Evolutionary conservation across 1,140 invertebrate genomes (phyloP).

Genomic region (Lutraria rhynchaena): DNA sequence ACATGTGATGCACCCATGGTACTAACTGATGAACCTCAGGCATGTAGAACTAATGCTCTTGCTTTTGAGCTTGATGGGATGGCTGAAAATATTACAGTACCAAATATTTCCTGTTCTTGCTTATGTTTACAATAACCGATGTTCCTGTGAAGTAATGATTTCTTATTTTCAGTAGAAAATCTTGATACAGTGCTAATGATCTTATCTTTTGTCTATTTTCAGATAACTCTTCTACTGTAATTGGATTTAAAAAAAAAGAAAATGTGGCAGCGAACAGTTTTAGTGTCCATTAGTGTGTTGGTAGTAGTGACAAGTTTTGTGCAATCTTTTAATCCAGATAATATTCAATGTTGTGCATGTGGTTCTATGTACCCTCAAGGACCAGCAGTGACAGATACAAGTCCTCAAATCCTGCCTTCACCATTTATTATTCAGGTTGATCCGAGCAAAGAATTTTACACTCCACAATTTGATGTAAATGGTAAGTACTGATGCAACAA

Average conservation of each 20-base stretch:
- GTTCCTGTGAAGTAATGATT: not conserved
- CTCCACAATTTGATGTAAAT: constrained; percentile 18
- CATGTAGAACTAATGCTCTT: too few species aligned
- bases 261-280: constrained; percentile 30
- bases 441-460: not conserved
- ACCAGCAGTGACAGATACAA: not conserved
- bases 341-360: constrained; percentile 41
- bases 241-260: not conserved
- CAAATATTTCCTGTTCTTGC: too few species aligned
- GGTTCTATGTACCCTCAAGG: constrained; percentile 2
- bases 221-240: not conserved
- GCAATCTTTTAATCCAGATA: constrained; percentile 20
- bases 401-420: constrained; percentile 42
- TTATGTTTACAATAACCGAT: not conserved
- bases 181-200: not conserved
- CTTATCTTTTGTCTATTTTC: not conserved
- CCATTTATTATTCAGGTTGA: constrained; percentile 40
- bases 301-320: constrained; percentile 7
- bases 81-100: too few species aligned
- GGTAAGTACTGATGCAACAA: too few species aligned
- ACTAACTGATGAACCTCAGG: too few species aligned
- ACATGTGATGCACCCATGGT: too few species aligned
- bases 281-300: not conserved
- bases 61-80: too few species aligned
- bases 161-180: not conserved